Evolutionary conservation across 37 sponge, comb jelly and placozoan species (phyloP), one percentile per base, ranked within the genome.

Genomic region (Mnemiopsis leidyi): DNA sequence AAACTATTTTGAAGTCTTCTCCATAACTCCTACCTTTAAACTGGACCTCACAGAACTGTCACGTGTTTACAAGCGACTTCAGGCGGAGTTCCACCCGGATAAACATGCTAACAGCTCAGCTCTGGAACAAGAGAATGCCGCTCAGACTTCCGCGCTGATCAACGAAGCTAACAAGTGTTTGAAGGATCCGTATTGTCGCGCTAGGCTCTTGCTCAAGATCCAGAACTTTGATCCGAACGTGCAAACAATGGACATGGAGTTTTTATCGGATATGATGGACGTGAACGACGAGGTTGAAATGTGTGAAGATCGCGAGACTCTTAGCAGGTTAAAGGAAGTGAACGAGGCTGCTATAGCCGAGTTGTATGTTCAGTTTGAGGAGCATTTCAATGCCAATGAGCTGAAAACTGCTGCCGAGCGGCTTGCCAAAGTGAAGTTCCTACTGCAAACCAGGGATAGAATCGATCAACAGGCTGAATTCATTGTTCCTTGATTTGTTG

Each of bases 391-490:
- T 3, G 90, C 23, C 2, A 37, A 37, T 2, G 25, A 85, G 0
- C 40, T 40, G 90, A 21, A 85, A 40, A 85, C 2, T 0, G 90
- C 90, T 5, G 90, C 90, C 1, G 61, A 85, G 61, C 33, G 90
- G 29, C 29, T 85, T 9, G 0, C 90, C 23, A 85, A 85, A 26
- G 33, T 35, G 13, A 85, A 85, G 23, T 85, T 85, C n/a, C 23
- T 85, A 29, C 61, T 85, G 25, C 90, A 85, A 85, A 85, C 90
- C 23, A 85, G 90, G 26, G 90, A 85, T 16, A 38, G 90, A 3
- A 85, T 85, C 23, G 90, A 85, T 18, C 13, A 85, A 85, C 90
- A 40, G 33, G 90, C 2, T 1, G 90, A 85, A 61, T 85, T 85
- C 0, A 20, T 38, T 1, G 36, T 26, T 79, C 35, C 38, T 5